Base-by-base conservation (phyloP, 1,140 invertebrate genomes). In the Euschistus heros region DNA sequence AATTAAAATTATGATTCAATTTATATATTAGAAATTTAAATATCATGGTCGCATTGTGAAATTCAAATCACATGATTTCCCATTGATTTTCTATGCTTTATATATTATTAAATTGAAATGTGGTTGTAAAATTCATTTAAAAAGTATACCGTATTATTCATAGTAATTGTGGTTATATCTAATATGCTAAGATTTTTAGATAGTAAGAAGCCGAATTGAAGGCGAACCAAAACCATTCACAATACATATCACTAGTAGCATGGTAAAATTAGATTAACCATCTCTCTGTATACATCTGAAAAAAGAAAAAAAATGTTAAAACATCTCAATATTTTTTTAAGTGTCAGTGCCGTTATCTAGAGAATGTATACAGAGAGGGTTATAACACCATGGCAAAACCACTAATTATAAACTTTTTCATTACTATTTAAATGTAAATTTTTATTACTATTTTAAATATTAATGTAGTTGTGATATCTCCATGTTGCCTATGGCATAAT, bases 211-310 rank as follows among this genome's bases (percentile, higher is more conserved):
- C 64, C 64, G n/a, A 17, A 24, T 46, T 55, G 4, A 57, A 33
- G 64, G 64, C 64, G 64, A 66, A 66, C 64, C 64, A 66, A 66
- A 65, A 66, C 64, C 57, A 66, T 66, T 66, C 64, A 66, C 55
- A 30, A 66, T 61, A 66, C 64, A 66, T 66, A 66, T 66, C 64
- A 60, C 22, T 59, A 47, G 64, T 37, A 60, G 61, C 33, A 14
- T 62, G 37, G 20, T 27, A 18, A 50, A 50, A 22, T 50, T 50
- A 15, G 26, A 5, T 24, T 57, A 26, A 57, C 18, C 18, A 26
- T 50, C 47, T 22, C 54, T 27, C 54, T 6, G 54, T 57, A 57
- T 22, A 26, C 54, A 57, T 57, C 18, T 26, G 24, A 62, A 46
- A n/a, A 57, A 57, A 22, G 5, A 24, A 57, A 26, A 24, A 57